Base-by-base conservation (phyloP, 2,113 vertebrate genomes). In the Atractosteus spatula region DNA sequence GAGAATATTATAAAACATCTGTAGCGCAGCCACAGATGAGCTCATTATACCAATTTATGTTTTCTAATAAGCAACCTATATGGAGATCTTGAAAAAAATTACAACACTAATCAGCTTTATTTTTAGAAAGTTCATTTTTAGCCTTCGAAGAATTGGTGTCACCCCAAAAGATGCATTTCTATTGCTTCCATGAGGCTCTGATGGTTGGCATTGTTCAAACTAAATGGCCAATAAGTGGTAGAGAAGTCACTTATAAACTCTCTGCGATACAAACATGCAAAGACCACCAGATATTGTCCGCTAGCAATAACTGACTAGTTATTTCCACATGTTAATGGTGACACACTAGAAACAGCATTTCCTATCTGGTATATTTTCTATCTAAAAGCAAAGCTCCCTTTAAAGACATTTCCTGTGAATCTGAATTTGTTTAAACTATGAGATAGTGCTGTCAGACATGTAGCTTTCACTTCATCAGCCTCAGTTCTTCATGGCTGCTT, bases 391-490 rank as follows among this genome's bases (percentile, higher is more conserved):
- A 47, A 41, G 42, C 62, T 54, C 54, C 29, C 11, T 44, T 73
- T 56, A 68, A 12, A 62, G 72, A 45, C 6, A 61, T 68, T 68
- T 56, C 42, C 16, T 59, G 42, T 17, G 55, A 54, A 68, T 73
- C 55, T 12, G 16, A 74, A 66, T 41, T 54, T 8, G 47, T 55
- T 69, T 68, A 68, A 69, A 55, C 13, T 17, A 44, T 29, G 51
- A 55, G 67, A 54, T 17, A 41, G 73, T 41, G 67, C 41, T 54
- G 55, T 57, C 55, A 77, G 71, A 62, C 41, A 13, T 61, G 55
- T 29, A 57, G 61, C 73, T 77, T 73, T 74, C 72, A 68, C 64
- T 54, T 62, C 72, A 71, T 77, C 71, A 69, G 66, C 2, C 43
- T 12, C 29, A 4, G 41, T 65, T 76, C 55, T 44, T 66, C 11